Conservation (phyloP, 2,888 invertebrate species). For the Ariolimax columbianus region DNA sequence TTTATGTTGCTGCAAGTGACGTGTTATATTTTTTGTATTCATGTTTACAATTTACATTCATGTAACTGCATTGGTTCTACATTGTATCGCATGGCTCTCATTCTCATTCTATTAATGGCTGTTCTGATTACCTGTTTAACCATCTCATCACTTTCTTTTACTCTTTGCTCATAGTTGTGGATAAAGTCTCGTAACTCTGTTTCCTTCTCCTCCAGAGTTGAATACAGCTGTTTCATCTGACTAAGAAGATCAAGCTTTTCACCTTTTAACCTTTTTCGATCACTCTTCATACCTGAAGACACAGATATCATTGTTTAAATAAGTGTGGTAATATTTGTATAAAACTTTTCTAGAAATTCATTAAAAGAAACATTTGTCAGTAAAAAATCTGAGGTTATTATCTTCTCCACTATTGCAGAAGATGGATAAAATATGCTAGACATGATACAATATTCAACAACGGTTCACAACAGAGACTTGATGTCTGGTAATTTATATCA, state of each 20-base stretch:
- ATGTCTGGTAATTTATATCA: too few relatives aligned
- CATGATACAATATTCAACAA: neutral
- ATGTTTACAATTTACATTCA: too few relatives aligned
- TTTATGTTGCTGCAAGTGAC: too few relatives aligned
- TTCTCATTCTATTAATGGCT: too few relatives aligned
- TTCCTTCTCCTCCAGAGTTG: conserved; percentile 95
- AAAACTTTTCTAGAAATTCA: neutral
- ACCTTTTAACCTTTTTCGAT: conserved; percentile 92
- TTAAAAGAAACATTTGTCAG: too few relatives aligned
- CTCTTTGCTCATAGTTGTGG: conserved; percentile 93
- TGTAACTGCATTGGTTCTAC: too few relatives aligned
- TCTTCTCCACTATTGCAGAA: neutral
- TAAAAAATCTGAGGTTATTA: neutral
- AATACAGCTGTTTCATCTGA: conserved; percentile 96
- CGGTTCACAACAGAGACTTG: too few relatives aligned
- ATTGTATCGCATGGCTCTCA: too few relatives aligned
- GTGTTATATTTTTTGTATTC: too few relatives aligned
- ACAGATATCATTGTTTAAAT: neutral
- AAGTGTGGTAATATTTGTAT: too few relatives aligned
- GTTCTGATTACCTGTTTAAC: conserved; percentile 79
- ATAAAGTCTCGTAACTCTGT: conserved; percentile 95
- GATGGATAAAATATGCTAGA: too few relatives aligned
- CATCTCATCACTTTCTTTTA: conserved; percentile 88
- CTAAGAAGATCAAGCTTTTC: conserved; percentile 95
- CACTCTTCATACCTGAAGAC: conserved; percentile 87